These are phyloP conservation scores for Serinus canaria DNA, from an alignment of 2,113 vertebrate species.

Conservation along the genomic window DNA sequence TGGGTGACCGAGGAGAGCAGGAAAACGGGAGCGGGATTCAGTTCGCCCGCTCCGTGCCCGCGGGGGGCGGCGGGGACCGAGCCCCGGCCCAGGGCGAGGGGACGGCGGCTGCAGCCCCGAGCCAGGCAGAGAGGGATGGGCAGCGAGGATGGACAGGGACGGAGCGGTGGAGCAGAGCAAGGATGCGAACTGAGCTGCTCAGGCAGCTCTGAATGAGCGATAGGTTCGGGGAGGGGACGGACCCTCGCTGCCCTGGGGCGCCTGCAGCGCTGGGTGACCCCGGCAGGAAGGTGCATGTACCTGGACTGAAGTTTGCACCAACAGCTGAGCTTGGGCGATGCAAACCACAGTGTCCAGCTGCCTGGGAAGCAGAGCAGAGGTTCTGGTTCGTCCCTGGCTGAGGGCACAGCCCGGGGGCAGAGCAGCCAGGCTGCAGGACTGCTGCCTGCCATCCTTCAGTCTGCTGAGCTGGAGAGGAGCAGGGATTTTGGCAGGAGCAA, in stretches of 20 bases:
- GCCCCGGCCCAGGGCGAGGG: background rate
- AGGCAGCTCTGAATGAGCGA: background rate
- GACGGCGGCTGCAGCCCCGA: background rate
- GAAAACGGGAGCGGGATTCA: background rate
- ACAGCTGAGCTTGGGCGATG: background rate
- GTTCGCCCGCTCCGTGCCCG: background rate
- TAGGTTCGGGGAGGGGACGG: rapidly evolving
- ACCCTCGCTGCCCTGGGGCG: background rate
- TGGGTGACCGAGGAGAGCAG: background rate
- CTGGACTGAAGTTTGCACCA: background rate
- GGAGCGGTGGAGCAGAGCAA: background rate
- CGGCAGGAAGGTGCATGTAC: background rate
- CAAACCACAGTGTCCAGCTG: background rate
- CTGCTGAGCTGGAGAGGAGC: background rate
- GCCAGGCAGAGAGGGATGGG: background rate
- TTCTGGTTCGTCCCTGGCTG: background rate
- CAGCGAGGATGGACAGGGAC: background rate
- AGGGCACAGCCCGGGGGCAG: background rate
- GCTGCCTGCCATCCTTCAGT: background rate
- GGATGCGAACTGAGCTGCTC: background rate
- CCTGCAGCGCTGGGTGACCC: background rate
- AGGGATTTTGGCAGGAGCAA: background rate
- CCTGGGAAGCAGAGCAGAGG: rapidly evolving
- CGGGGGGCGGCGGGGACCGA: background rate
- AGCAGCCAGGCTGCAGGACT: rapidly evolving